A percentile compares a stretch with the other conserved stretches of the same genome.
These are phyloP conservation scores for Atopsyche davidsoni DNA, from an alignment of 1,140 invertebrate species.

Conservation along the genomic window DNA sequence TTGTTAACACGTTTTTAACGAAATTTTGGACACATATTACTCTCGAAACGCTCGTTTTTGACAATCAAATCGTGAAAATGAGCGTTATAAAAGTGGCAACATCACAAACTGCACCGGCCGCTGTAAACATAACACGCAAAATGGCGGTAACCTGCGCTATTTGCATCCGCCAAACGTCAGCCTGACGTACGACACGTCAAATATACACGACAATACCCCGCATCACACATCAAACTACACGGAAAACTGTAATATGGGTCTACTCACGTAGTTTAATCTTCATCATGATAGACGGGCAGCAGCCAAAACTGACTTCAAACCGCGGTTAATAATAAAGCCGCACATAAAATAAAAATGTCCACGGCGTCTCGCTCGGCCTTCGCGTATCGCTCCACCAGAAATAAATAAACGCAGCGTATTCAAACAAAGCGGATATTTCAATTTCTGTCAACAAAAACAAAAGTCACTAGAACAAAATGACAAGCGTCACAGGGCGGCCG, in stretches of 20 bases:
- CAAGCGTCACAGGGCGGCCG: constrained; percentile 8
- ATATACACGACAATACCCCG: neutral
- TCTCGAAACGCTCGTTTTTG: no score
- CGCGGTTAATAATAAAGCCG: no score
- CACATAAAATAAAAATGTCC: no score
- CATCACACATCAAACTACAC: neutral
- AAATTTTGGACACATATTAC: no score
- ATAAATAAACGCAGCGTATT: neutral
- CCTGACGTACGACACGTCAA: constrained; percentile 21
- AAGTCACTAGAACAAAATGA: constrained; percentile 18
- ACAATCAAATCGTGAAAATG: no score
- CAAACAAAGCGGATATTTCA: neutral
- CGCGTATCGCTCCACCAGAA: no score
- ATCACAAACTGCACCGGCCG: neutral
- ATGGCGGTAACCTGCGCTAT: constrained; percentile 11
- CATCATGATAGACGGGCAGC: constrained; percentile 17
- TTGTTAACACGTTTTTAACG: no score
- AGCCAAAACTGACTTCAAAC: no score
- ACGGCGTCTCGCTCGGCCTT: no score
- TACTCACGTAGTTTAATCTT: constrained; percentile 18
- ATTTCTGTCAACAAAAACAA: constrained; percentile 20
- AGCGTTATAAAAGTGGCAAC: no score
- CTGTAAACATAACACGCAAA: constrained; percentile 20
- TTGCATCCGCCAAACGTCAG: constrained; percentile 23
- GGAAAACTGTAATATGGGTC: neutral